These are phyloP conservation scores for Epirrita christyi DNA, from an alignment of 2,888 invertebrate genomes.

Conservation along the genomic window DNA sequence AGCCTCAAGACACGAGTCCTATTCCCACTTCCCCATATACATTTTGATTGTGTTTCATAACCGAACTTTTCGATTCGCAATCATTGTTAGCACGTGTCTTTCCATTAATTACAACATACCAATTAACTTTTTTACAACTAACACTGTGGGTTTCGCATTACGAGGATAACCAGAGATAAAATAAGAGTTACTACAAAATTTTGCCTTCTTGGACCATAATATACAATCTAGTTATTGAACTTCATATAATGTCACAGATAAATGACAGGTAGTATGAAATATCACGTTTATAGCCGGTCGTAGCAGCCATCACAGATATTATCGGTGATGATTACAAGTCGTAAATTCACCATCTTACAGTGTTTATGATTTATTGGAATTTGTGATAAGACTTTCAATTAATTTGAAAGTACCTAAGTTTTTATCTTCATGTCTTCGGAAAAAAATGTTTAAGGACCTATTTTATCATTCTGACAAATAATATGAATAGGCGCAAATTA, in stretches of 20 bases:
- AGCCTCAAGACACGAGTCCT: background rate
- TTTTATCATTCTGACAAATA: background rate
- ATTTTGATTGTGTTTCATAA: conserved; percentile 4
- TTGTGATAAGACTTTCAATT: conserved; percentile 12
- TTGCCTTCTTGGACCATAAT: background rate
- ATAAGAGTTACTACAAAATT: conserved; percentile 14
- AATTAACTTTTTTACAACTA: conserved; percentile 20
- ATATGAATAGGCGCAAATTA: background rate
- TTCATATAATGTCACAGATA: background rate
- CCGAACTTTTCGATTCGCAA: conserved; percentile 6
- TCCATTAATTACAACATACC: conserved; percentile 23
- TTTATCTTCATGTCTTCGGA: background rate
- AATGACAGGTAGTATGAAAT: background rate
- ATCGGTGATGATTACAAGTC: conserved; percentile 40
- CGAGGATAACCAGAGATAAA: conserved; percentile 21
- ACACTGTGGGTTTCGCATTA: conserved; percentile 7
- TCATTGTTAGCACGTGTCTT: conserved; percentile 24
- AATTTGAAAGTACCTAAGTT: background rate
- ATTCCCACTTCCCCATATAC: background rate
- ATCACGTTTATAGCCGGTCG: conserved; percentile 13
- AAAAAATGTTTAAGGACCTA: conserved; percentile 1
- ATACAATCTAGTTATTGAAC: background rate
- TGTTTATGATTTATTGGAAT: conserved; percentile 17
- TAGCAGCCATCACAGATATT: conserved; percentile 25
- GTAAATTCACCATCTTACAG: conserved; percentile 35